phyloP scores from a whole-genome alignment of 1,140 invertebrate genomes.

The Bombus confusus region DNA sequence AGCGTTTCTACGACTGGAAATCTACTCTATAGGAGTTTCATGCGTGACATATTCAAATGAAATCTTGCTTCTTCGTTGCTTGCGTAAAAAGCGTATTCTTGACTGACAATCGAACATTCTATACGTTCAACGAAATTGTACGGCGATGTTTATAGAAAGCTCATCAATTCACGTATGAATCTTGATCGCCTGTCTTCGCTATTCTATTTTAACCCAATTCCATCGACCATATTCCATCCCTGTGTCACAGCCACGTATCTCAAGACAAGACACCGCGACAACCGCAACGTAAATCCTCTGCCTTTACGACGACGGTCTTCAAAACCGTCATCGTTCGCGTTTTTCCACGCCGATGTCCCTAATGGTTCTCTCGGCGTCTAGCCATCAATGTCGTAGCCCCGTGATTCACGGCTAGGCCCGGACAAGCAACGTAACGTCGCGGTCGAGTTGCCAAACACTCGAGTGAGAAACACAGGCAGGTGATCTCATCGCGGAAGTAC shows the following conservation, averaged over 20 bases:
- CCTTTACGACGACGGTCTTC: background rate
- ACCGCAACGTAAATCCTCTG: background rate
- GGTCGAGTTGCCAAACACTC: slow-evolving; percentile 9
- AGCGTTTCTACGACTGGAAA: too few species aligned
- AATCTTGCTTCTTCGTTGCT: too few species aligned
- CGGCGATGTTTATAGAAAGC: too few species aligned
- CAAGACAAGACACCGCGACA: background rate
- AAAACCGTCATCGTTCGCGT: background rate
- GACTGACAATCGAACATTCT: too few species aligned
- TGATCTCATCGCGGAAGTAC: slow-evolving; percentile 59
- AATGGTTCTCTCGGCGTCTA: background rate
- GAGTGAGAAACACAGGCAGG: slow-evolving; percentile 1
- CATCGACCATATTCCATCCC: background rate
- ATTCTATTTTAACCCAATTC: background rate
- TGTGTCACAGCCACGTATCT: background rate
- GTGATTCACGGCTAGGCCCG: slow-evolving; percentile 8
- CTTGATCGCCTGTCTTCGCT: background rate
- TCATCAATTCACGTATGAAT: too few species aligned
- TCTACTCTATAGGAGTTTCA: too few species aligned
- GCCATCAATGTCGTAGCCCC: background rate
- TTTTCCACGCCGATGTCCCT: background rate
- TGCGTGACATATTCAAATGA: too few species aligned
- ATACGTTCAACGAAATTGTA: too few species aligned
- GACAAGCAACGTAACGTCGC: background rate
- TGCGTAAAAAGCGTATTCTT: too few species aligned